A percentile compares a stretch with the other conserved stretches of the same genome.
Conservation (phyloP, 2,113 vertebrate genomes). For the Zosterops lateralis region DNA sequence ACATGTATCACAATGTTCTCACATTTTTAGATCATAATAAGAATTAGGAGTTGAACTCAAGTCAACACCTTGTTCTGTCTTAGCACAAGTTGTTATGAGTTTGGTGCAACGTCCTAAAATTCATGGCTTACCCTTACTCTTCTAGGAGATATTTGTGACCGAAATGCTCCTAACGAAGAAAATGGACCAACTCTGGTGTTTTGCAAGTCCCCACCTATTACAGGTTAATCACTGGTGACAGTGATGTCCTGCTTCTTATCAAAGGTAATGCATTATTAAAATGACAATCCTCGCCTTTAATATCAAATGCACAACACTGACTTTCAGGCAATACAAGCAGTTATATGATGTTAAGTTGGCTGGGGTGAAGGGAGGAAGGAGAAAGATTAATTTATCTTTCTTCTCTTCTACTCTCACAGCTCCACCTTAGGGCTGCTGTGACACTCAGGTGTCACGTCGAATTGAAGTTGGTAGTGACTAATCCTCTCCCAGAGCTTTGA, state of each 20-base stretch:
- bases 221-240: background rate
- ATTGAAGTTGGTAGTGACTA: conserved; percentile 22
- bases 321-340: background rate
- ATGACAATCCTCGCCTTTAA: background rate
- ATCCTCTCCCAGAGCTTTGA: conserved; percentile 37
- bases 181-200: background rate
- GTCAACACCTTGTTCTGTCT: background rate
- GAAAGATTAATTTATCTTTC: background rate
- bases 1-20: background rate
- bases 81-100: background rate
- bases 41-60: background rate
- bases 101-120: background rate
- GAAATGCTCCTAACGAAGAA: background rate
- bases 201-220: background rate
- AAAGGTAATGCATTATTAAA: background rate
- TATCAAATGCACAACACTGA: background rate
- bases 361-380: background rate
- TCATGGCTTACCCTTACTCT: background rate
- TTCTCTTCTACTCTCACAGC: background rate
- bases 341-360: background rate
- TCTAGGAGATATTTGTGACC: background rate
- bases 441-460: background rate
- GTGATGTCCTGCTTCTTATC: background rate
- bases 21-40: background rate
- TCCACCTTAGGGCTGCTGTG: conserved; percentile 3